Conservation (phyloP, 2,797 vertebrate genomes). For the Mormyrus proboscirostris region DNA sequence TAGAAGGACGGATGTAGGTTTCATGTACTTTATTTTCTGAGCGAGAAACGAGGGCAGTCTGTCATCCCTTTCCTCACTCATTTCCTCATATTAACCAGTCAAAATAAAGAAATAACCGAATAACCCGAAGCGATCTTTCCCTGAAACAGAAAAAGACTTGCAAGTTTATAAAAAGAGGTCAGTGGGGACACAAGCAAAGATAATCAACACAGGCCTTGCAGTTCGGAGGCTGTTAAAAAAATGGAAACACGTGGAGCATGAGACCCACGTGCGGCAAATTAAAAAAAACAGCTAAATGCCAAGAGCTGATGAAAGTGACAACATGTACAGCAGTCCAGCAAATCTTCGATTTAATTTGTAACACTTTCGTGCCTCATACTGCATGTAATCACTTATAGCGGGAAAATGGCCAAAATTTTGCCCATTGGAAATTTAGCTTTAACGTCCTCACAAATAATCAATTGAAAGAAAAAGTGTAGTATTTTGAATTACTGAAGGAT, state of each 20-base stretch:
- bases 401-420: not conserved
- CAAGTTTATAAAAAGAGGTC: not conserved
- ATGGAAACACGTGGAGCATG: not conserved
- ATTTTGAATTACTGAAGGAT: too few species aligned
- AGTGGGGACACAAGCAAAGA: not conserved
- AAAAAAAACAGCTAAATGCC: not conserved
- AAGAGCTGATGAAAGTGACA: not conserved
- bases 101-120: not conserved
- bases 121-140: not conserved
- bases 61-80: not conserved
- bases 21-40: not conserved
- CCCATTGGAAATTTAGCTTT: not conserved
- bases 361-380: not conserved
- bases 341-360: not conserved
- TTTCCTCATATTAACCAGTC: not conserved
- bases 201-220: not conserved
- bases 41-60: not conserved
- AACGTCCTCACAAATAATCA: not conserved
- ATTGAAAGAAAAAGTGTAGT: too few species aligned
- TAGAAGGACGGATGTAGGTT: not conserved
- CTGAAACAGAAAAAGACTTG: not conserved
- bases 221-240: not conserved
- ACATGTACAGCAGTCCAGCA: not conserved
- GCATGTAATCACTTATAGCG: not conserved
- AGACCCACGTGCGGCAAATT: not conserved